Evolutionary conservation across 2,797 vertebrate species (phyloP), one percentile per base, ranked within the genome.

Genomic region (Notolabrus celidotus): DNA sequence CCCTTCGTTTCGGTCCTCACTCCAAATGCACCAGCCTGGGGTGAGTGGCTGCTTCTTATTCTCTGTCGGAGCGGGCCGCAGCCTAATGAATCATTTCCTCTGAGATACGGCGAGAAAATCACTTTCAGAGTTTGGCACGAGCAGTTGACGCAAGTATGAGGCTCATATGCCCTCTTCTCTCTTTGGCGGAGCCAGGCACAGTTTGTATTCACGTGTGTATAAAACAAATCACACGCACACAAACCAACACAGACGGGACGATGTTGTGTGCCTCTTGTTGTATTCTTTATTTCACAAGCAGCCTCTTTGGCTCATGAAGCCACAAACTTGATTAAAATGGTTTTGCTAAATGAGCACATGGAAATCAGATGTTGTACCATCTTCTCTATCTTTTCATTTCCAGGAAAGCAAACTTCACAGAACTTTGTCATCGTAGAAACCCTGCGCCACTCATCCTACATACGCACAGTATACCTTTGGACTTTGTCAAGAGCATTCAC

Each of bases 61-160:
- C 85, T 70, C 66, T 72, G 74, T 89, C 81, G 84, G 80, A 87
- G 67, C 19, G 60, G 84, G 79, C 80, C 76, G 36, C 73, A 59
- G 82, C 76, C 83, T 89, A 88, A 88, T 89, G 70, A 88, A 86
- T 92, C 73, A 89, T 91, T 93, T 93, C 92, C 92, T 91, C 77
- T 60, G 56, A 84, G 84, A 89, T 86, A 83, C 65, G 52, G 87
- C 85, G 87, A 89, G 87, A 91, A 90, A 89, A 91, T 90, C 84
- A 80, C 79, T 87, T 86, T 90, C 87, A 88, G 84, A 84, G 83
- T 79, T 87, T 59, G 62, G 64, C 25, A 77, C 60, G 25, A 58
- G 63, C 63, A 55, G 31, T 77, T 4, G 58, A 75, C 85, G 73
- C 78, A 79, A 47, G 70, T 56, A 45, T 67, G 71, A 57, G 59